phyloP scores from a whole-genome alignment of 2,888 invertebrate species.

The Nomada goodeniana region DNA sequence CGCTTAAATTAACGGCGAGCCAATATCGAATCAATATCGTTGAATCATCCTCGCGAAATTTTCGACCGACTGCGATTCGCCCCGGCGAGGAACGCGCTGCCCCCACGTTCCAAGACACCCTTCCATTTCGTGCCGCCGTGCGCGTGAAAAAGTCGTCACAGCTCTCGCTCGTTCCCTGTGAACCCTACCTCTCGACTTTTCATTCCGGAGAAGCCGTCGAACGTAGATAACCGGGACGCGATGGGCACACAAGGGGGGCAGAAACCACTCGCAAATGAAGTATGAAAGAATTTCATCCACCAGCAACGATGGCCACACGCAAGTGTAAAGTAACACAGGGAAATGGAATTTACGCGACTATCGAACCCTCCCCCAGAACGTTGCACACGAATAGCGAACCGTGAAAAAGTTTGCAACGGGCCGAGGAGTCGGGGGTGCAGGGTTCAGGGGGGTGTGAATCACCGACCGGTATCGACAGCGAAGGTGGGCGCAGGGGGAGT shows the following conservation, averaged over 20 bases:
- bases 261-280: not conserved
- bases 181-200: not conserved
- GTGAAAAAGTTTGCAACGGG: conserved; percentile 16
- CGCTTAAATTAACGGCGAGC: no score
- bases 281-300: not conserved
- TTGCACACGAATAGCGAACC: conserved; percentile 40
- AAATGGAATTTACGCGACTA: conserved; percentile 28
- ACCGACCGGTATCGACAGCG: not conserved
- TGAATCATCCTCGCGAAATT: not conserved
- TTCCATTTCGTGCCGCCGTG: not conserved
- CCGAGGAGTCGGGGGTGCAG: not conserved
- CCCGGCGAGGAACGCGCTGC: no score
- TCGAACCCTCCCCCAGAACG: conserved; percentile 25
- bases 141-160: not conserved
- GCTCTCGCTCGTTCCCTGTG: conserved; percentile 5
- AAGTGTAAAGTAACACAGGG: not conserved
- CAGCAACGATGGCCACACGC: not conserved
- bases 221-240: not conserved
- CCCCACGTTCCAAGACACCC: not conserved
- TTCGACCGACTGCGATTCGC: not conserved
- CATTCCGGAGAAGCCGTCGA: not conserved
- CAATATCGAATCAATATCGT: no score
- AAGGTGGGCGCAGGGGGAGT: conserved; percentile 51
- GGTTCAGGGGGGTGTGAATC: conserved; percentile 5
- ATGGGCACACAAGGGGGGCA: not conserved